Percentiles rank a stretch among this genome's conserved stretches.
Conservation (phyloP, 2,113 vertebrate genomes). For the Cariama cristata region DNA sequence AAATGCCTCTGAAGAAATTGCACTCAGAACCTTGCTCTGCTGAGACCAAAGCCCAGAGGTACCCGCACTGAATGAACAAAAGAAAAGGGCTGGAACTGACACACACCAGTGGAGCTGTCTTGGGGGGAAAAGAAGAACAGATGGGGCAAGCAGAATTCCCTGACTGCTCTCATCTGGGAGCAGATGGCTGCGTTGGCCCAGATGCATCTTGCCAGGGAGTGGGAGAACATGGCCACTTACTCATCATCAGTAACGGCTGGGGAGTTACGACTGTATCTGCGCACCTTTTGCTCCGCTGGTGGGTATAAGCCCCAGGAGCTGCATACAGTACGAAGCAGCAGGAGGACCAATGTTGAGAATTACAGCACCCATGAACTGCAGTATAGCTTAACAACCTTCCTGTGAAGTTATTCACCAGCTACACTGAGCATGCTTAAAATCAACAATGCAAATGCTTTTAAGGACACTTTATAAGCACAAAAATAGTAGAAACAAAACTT, state of each 20-base stretch:
- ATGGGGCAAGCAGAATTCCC: not conserved
- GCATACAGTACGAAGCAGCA: not conserved
- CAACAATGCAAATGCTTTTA: conserved; percentile 60
- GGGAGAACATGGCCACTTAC: not conserved
- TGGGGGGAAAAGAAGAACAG: not conserved
- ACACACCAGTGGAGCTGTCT: not conserved
- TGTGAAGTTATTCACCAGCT: not conserved
- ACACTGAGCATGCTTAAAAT: conserved; percentile 29
- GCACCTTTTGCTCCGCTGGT: not conserved
- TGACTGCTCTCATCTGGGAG: not conserved
- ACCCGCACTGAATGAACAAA: not conserved
- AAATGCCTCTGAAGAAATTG: not conserved
- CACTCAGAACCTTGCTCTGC: not conserved
- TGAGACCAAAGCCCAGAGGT: not conserved
- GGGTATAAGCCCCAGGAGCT: not conserved
- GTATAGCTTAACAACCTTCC: not conserved
- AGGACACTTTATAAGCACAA: conserved; percentile 73
- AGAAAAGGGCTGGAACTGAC: not conserved
- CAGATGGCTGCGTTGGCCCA: not conserved
- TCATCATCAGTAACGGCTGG: accelerated
- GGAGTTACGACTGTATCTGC: accelerated
- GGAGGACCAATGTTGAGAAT: not conserved
- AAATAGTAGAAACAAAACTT: conserved; percentile 58
- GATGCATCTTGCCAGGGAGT: not conserved
- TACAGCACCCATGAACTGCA: conserved; percentile 24